Evolutionary conservation across 2,113 vertebrate genomes (phyloP).

Genomic region (Odocoileus virginianus): DNA sequence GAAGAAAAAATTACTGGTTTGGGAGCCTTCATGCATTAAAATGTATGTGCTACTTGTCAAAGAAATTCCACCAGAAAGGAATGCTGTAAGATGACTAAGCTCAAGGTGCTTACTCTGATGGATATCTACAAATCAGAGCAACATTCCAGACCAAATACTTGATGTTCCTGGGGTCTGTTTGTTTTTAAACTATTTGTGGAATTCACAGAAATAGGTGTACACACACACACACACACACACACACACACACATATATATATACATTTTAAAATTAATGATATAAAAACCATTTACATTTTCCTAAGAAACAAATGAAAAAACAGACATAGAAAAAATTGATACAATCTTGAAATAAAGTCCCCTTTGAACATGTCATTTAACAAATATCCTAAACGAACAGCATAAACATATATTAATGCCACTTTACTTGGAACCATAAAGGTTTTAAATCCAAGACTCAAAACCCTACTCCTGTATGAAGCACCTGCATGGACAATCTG

Average conservation of each 20-base stretch:
- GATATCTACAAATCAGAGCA: neutral
- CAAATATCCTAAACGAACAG: neutral
- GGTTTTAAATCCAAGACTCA: neutral
- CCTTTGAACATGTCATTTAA: neutral
- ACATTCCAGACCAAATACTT: neutral
- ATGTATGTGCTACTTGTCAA: neutral
- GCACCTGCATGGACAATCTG: neutral
- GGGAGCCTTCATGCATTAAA: neutral
- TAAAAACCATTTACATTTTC: neutral
- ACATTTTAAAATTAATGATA: neutral
- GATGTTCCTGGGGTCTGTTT: neutral
- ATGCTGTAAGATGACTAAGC: neutral
- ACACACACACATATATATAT: neutral
- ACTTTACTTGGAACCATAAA: conserved; percentile 22
- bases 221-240: rapidly evolving
- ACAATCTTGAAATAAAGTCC: neutral
- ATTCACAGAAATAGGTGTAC: neutral
- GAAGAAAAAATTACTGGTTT: neutral
- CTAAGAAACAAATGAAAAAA: conserved; percentile 7
- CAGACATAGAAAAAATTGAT: neutral
- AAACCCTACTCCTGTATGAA: neutral
- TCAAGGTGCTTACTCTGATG: neutral
- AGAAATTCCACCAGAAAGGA: neutral
- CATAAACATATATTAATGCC: neutral
- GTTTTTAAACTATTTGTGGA: neutral